Conservation (phyloP, 2,113 vertebrate species). For the Oncorhynchus clarkii region DNA sequence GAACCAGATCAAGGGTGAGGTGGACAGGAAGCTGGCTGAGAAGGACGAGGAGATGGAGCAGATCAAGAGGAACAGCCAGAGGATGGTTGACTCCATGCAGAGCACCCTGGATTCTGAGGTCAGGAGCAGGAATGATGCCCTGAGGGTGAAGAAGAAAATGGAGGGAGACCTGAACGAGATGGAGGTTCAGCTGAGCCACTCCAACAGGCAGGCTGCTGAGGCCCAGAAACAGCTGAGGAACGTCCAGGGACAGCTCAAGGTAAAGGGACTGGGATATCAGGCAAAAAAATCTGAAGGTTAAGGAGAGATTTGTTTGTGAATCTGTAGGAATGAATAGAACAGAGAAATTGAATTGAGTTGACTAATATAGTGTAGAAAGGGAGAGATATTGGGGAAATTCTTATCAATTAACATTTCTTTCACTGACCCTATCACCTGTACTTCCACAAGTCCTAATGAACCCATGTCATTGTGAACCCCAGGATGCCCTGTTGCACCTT, state of each 20-base stretch:
- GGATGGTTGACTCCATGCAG: slow-evolving; percentile 75
- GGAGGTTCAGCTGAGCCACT: slow-evolving; percentile 62
- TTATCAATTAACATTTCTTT: not conserved
- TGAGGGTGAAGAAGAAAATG: slow-evolving; percentile 81
- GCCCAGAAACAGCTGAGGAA: slow-evolving; percentile 72
- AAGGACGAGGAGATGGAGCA: slow-evolving; percentile 81
- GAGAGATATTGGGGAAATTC: too few relatives aligned
- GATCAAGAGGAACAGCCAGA: slow-evolving; percentile 78
- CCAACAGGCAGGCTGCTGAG: slow-evolving; percentile 67
- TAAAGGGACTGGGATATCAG: slow-evolving; percentile 18
- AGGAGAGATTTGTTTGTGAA: too few relatives aligned
- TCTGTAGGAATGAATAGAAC: not conserved
- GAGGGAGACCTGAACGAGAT: slow-evolving; percentile 69
- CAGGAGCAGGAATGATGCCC: slow-evolving; percentile 70
- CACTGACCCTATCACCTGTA: not conserved
- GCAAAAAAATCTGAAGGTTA: too few relatives aligned
- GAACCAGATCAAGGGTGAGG: slow-evolving; percentile 78
- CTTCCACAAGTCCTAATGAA: not conserved
- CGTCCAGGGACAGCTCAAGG: slow-evolving; percentile 67
- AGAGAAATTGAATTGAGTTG: not conserved
- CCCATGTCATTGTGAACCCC: not conserved
- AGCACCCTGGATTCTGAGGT: slow-evolving; percentile 72
- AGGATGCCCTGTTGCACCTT: slow-evolving; percentile 8
- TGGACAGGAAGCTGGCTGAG: slow-evolving; percentile 73
- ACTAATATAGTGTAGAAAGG: too few relatives aligned